Evolutionary conservation across 1,140 invertebrate genomes (phyloP).

Genomic region (Drosophila parabipectinata): DNA sequence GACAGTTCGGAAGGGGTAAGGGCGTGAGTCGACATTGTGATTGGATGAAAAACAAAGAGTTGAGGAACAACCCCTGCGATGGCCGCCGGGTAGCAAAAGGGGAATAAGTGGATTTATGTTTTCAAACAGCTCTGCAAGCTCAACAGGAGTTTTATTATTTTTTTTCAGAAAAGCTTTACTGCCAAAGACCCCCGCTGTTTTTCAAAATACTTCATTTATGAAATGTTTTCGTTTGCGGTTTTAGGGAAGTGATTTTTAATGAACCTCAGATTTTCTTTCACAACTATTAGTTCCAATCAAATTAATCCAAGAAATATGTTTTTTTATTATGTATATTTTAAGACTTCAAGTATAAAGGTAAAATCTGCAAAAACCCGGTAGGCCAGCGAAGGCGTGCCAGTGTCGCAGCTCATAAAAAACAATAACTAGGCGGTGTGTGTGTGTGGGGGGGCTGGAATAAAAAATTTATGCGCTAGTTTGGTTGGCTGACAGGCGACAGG

Average conservation of each 20-base stretch:
- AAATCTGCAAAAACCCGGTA: neutral
- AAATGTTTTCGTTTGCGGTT: neutral
- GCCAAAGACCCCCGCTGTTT: neutral
- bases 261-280: too few species aligned
- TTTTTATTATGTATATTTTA: too few species aligned
- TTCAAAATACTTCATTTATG: neutral
- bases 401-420: constrained; percentile 78
- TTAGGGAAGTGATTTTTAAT: too few species aligned
- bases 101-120: neutral
- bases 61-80: neutral
- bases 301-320: too few species aligned
- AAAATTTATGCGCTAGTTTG: constrained; percentile 70
- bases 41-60: neutral
- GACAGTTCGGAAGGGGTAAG: too few species aligned
- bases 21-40: neutral
- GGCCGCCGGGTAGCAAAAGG: too few species aligned
- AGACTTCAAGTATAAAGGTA: too few species aligned
- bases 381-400: constrained; percentile 41
- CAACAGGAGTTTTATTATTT: neutral
- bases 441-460: constrained; percentile 52
- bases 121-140: neutral
- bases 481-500: constrained; percentile 49
- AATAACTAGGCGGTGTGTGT: constrained; percentile 57
- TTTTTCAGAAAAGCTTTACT: neutral
- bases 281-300: too few species aligned